Conservation (phyloP, 2,113 vertebrate species). For the Ondatra zibethicus region DNA sequence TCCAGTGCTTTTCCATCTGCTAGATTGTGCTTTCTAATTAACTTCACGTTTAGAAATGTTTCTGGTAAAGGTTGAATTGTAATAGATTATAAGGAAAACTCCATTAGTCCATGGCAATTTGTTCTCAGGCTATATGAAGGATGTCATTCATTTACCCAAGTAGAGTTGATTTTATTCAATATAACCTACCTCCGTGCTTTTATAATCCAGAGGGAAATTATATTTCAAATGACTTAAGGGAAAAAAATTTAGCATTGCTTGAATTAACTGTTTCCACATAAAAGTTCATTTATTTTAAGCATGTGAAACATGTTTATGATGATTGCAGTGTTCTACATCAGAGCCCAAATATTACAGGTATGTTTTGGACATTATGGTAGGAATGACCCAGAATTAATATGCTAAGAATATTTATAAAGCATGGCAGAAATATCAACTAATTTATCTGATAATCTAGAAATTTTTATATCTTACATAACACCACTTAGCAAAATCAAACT, state of each 20-base stretch:
- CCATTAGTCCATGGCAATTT: conserved; percentile 79
- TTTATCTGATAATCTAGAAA: conserved; percentile 61
- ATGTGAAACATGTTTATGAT: conserved; percentile 83
- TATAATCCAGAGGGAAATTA: conserved; percentile 88
- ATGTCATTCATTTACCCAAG: conserved; percentile 82
- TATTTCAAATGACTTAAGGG: conserved; percentile 88
- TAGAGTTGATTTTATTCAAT: conserved; percentile 78
- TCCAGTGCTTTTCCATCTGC: conserved; percentile 12
- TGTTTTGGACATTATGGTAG: conserved; percentile 73
- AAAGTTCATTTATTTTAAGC: conserved; percentile 86
- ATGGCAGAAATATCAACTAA: conserved; percentile 56
- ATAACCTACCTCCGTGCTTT: conserved; percentile 80
- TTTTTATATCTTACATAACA: background rate
- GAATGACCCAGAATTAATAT: conserved; percentile 76
- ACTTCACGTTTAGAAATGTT: conserved; percentile 70
- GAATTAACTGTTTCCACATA: conserved; percentile 86
- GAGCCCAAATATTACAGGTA: conserved; percentile 66
- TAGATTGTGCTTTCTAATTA: conserved; percentile 70
- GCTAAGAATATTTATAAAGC: conserved; percentile 69
- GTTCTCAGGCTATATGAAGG: conserved; percentile 82
- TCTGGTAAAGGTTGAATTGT: conserved; percentile 63
- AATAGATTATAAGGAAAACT: conserved; percentile 61
- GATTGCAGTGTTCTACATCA: conserved; percentile 81
- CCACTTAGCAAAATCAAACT: background rate
- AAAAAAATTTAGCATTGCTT: conserved; percentile 78